Evolutionary conservation across 2,113 vertebrate species (phyloP).

Genomic region (Dasyornis broadbenti): DNA sequence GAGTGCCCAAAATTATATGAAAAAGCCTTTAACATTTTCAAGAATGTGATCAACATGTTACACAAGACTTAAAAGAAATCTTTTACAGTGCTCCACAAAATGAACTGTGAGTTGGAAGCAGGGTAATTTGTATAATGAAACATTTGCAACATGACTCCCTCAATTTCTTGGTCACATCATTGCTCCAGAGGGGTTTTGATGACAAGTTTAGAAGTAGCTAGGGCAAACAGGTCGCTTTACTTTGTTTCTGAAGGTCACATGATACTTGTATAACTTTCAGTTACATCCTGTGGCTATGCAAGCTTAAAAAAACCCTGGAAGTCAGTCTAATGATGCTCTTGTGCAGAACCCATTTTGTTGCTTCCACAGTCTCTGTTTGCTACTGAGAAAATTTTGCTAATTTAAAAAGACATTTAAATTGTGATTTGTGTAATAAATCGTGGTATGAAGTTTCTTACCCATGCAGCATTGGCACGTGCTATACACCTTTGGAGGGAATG

Average conservation of each 20-base stretch:
- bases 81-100: background rate
- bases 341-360: background rate
- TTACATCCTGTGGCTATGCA: background rate
- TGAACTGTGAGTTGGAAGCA: background rate
- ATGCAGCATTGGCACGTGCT: rapidly evolving
- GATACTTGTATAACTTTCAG: background rate
- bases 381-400: background rate
- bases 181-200: background rate
- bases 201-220: background rate
- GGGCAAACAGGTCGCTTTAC: background rate
- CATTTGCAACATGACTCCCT: background rate
- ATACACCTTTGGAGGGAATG: background rate
- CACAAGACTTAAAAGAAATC: background rate
- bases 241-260: background rate
- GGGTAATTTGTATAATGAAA: background rate
- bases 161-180: background rate
- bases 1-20: background rate
- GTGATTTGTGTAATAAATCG: background rate
- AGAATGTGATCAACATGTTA: background rate
- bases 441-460: background rate
- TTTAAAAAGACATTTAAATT: background rate
- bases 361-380: background rate
- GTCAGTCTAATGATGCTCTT: background rate
- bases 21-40: background rate
- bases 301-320: background rate